These are phyloP conservation scores for Alexandromys fortis DNA, from an alignment of 2,113 vertebrate genomes.

Conservation along the genomic window DNA sequence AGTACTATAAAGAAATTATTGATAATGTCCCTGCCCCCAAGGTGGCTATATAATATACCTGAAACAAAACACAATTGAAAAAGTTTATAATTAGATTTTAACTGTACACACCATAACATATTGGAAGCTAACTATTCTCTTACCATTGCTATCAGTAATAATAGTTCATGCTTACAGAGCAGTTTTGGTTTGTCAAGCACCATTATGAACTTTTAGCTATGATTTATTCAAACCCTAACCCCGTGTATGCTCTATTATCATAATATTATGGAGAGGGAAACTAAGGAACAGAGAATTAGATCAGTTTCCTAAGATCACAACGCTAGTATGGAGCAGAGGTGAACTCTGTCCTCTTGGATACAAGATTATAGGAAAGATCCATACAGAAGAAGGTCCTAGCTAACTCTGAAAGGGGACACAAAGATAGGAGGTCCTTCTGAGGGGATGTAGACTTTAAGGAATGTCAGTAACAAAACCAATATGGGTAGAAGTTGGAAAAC, in stretches of 20 bases:
- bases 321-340: not conserved
- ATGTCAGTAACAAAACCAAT: not conserved
- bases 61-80: not conserved
- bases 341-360: not conserved
- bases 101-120: not conserved
- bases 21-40: not conserved
- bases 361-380: not conserved
- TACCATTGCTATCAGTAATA: not conserved
- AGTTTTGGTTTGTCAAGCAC: not conserved
- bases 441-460: not conserved
- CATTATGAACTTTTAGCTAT: not conserved
- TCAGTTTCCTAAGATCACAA: not conserved
- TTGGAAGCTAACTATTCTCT: not conserved
- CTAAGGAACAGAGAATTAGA: not conserved
- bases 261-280: not conserved
- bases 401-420: not conserved
- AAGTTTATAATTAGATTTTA: not conserved
- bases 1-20: conserved; percentile 26
- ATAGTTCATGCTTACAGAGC: not conserved
- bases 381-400: not conserved
- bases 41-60: conserved; percentile 9
- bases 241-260: not conserved
- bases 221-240: not conserved
- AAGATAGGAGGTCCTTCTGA: not conserved
- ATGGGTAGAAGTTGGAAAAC: not conserved